Evolutionary conservation across 2,113 vertebrate species (phyloP), one percentile per base, ranked within the genome.

Genomic region (Poeciliopsis retropinna): DNA sequence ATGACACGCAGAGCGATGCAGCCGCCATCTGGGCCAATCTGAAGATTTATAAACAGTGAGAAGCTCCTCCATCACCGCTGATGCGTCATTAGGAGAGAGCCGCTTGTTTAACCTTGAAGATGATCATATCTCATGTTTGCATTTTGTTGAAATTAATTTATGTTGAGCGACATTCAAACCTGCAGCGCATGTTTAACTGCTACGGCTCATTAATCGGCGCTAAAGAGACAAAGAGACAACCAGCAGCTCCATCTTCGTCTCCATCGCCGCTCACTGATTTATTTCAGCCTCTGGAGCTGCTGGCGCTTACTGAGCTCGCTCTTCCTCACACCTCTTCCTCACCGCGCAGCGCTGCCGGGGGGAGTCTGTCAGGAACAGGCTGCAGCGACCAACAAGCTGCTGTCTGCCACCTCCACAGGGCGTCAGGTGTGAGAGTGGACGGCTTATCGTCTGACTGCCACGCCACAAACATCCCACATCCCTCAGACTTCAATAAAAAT

Each of bases 371-470:
- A 22, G 47, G 2, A 19, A 54, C 22, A 1, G 10, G 22, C 51
- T 25, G 51, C 22, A 25, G 22, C 15, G 22, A 22, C 2, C 19
- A 22, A 25, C 7, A 25, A 5, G 51, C 51, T 10, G 19, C 44
- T 25, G 22, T 25, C 51, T 54, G 15, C 15, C 39, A 41, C 39
- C 39, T 41, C 39, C 39, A 41, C 39, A 4, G 44, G 44, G 80
- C 84, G 34, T 75, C 76, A 88, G 72, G 68, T 60, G 54, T 75
- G 86, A 88, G 67, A 84, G 88, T 87, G 85, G 80, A 90, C 91
- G 86, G 9, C 11, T 78, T 78, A 67, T 85, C 81, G 73, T 17
- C 41, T 44, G 41, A 15, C 44, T 4, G 14, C 39, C 39, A 32
- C 32, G 9, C 39, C 39, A 32, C 32, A 34, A 34, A 41, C 13